Base-by-base conservation (phyloP, 2,888 invertebrate genomes). In the Sericinus montela region DNA sequence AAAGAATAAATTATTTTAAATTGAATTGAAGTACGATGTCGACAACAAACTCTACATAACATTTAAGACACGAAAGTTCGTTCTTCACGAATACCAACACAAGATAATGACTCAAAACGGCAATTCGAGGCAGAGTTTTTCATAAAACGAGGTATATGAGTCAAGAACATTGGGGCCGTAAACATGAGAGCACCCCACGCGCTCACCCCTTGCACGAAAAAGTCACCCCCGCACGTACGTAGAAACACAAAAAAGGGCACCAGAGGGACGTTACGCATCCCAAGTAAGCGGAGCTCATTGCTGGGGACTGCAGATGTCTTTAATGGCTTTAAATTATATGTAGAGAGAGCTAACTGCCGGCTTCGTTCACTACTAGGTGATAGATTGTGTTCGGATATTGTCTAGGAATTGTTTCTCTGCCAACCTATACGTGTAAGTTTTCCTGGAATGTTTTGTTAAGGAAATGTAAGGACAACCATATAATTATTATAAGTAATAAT, bases 251-350 rank as follows among this genome's bases (percentile, higher is more conserved):
- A 81, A 87, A 87, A 86, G 83, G 83, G 82, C 82, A 77, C 78
- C 74, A 70, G 65, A 82, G 83, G 84, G 86, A 82, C 78, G 84
- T 62, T 73, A 76, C 84, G 85, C 85, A 85, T 85, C 83, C 78
- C 80, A 81, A 85, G 84, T 82, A 84, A 82, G 80, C 75, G 73
- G 63, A 75, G 71, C 86, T 84, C 84, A 84, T 83, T 83, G 82
- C 80, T 65, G 70, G 75, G 81, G 78, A 75, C 86, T 84, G 82
- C 87, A 88, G 88, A 88, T 88, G 87, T 84, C 83, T 86, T 84
- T 88, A 87, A 88, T 87, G 86, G 84, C 80, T 84, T 87, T 84
- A 87, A 88, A 87, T 88, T 87, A 85, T 87, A 84, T 81, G 82
- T 80, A 81, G 85, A 84, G 79, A 80, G 84, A 80, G 76, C 79